Conservation (phyloP, 2,888 invertebrate species). For the Podabrus alpinus region DNA sequence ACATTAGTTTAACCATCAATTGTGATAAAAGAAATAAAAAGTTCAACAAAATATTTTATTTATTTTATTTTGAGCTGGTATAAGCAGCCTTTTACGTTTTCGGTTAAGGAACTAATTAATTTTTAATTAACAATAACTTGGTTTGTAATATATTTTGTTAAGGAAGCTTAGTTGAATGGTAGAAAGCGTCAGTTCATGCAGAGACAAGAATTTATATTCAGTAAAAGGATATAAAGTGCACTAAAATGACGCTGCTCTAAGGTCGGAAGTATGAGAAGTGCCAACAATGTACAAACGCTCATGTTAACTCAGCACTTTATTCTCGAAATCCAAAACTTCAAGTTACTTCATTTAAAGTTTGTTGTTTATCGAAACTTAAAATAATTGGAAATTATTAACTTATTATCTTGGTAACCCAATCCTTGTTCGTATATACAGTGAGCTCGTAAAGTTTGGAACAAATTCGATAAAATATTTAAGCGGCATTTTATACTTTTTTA, state of each 20-base stretch:
- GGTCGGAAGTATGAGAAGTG: conserved; percentile 13
- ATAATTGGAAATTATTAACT: background rate
- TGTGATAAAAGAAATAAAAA: background rate
- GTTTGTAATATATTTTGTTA: background rate
- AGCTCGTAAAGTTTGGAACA: no score
- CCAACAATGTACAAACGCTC: conserved; percentile 11
- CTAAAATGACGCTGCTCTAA: conserved; percentile 13
- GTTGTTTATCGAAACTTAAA: background rate
- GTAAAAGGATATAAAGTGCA: conserved; percentile 13
- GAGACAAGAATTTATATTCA: conserved; percentile 8
- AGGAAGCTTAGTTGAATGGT: conserved; percentile 2
- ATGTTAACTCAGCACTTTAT: conserved; percentile 16
- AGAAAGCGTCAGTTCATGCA: conserved; percentile 12
- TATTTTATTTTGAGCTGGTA: no score
- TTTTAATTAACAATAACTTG: background rate
- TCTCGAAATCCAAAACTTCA: conserved; percentile 7
- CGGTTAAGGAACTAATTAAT: no score
- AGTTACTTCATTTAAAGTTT: conserved; percentile 7
- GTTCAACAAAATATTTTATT: no score
- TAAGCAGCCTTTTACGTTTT: no score
- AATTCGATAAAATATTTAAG: no score
- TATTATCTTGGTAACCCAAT: background rate
- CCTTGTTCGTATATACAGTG: no score
- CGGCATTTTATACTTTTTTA: no score
- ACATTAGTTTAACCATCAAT: background rate